Evolutionary conservation across 92 coral and sea anemone species (phyloP).

Genomic region (Siderastrea siderea): DNA sequence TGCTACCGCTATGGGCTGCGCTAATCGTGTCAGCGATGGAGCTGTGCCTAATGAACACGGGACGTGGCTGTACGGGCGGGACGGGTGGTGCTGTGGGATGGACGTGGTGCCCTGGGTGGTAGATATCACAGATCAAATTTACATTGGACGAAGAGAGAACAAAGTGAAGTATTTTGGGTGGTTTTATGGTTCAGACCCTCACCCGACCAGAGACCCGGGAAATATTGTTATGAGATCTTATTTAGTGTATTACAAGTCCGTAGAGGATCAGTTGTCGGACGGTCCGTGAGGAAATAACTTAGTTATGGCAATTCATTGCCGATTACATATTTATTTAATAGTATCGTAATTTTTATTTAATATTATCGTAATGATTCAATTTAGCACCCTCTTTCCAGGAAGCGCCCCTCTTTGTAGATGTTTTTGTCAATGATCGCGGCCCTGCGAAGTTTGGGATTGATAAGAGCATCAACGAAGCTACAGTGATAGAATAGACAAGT

Average conservation of each 20-base stretch:
- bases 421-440: no score
- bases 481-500: no score
- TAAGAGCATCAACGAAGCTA: no score
- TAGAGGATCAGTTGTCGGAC: slow-evolving; percentile 57
- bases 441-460: no score
- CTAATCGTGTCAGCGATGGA: slow-evolving; percentile 89
- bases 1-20: slow-evolving; percentile 97
- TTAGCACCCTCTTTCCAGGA: background rate
- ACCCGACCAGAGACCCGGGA: slow-evolving; percentile 87
- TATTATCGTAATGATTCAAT: background rate
- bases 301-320: background rate
- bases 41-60: slow-evolving; percentile 98
- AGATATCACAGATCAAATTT: slow-evolving; percentile 87
- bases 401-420: no score
- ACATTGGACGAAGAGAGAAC: slow-evolving; percentile 48
- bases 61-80: slow-evolving; percentile 97
- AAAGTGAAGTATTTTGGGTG: slow-evolving; percentile 87
- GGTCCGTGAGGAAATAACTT: slow-evolving; percentile 1
- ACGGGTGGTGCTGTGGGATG: slow-evolving; percentile 98
- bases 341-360: background rate
- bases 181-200: slow-evolving; percentile 91
- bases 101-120: slow-evolving; percentile 98
- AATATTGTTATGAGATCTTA: slow-evolving; percentile 89
- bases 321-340: background rate
- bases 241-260: slow-evolving; percentile 89